Evolutionary conservation across 53 echinoderm and acorn worm genomes (phyloP).

Genomic region (Paracentrotus lividus): DNA sequence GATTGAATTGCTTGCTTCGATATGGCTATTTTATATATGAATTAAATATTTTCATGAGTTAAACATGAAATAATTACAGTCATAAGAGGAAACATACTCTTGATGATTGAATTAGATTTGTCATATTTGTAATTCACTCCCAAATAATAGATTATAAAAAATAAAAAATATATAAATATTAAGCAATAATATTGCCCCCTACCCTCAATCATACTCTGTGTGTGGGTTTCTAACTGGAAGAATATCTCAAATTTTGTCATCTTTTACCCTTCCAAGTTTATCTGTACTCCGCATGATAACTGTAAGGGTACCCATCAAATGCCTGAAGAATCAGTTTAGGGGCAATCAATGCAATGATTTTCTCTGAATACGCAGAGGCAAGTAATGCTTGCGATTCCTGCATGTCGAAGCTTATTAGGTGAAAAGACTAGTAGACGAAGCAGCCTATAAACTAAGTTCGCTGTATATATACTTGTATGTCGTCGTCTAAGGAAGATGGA

Average conservation of each 20-base stretch:
- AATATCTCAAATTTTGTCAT: slow-evolving; percentile 2
- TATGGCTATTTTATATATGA: no score
- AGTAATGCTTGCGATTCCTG: slow-evolving; percentile 51
- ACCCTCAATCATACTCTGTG: neutral
- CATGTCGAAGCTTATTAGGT: slow-evolving; percentile 32
- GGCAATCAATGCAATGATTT: slow-evolving; percentile 42
- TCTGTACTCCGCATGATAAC: neutral
- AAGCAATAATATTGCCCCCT: neutral
- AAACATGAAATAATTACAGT: no score
- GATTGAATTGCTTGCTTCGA: no score
- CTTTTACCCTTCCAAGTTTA: neutral
- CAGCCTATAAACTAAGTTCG: neutral
- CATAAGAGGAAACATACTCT: no score
- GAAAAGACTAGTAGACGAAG: neutral
- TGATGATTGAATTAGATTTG: no score
- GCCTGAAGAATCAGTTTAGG: slow-evolving; percentile 18
- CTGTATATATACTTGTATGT: neutral
- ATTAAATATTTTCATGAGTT: no score
- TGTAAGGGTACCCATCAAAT: neutral
- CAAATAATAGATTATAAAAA: neutral
- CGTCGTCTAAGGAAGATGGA: neutral
- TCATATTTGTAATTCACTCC: no score
- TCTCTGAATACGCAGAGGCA: slow-evolving; percentile 30
- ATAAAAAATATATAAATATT: no score
- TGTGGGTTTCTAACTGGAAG: slow-evolving; percentile 22